Evolutionary conservation across 2,888 invertebrate species (phyloP), one percentile per base, ranked within the genome.

Genomic region (Bombyx huttoni): DNA sequence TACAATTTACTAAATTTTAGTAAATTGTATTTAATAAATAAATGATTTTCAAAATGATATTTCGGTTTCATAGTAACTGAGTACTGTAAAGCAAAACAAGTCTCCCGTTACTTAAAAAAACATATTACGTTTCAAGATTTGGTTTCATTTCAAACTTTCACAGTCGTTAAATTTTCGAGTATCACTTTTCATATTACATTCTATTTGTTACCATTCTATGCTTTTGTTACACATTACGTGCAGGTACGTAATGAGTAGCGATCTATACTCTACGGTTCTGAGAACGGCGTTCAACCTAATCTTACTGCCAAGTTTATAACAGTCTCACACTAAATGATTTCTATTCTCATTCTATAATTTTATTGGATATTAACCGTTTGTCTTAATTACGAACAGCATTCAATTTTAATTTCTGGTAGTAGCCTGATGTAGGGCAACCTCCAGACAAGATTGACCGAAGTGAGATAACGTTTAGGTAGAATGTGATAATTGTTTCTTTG

Each of bases 391-490:
- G 24, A 24, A 24, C 1, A 24, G 24, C 24, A 24, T 24, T n/a
- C n/a, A n/a, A n/a, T n/a, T n/a, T n/a, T n/a, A n/a, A n/a, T n/a
- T n/a, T n/a, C n/a, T n/a, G n/a, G n/a, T n/a, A n/a, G n/a, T 24
- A 3, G 24, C 5, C 5, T 24, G 24, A 24, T 3, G 24, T 24
- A 2, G 0, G 24, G 24, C 24, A 24, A 5, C 5, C 24, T 24
- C 67, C 68, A 67, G 69, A 66, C 55, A 62, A 54, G 52, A 55
- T 78, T 74, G 77, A 62, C 52, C 63, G 75, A 72, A 75, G 53
- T 58, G 51, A 58, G 60, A 62, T 63, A 61, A 63, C 60, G 59
- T 59, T 45, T 50, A 46, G 33, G 24, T 56, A 58, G 59, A n/a
- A 64, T 63, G 66, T 58, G 54, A 62, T 61, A 62, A 55, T 59